Evolutionary conservation across 2,888 invertebrate genomes (phyloP).

Genomic region (Tenthredo scrophulariae): DNA sequence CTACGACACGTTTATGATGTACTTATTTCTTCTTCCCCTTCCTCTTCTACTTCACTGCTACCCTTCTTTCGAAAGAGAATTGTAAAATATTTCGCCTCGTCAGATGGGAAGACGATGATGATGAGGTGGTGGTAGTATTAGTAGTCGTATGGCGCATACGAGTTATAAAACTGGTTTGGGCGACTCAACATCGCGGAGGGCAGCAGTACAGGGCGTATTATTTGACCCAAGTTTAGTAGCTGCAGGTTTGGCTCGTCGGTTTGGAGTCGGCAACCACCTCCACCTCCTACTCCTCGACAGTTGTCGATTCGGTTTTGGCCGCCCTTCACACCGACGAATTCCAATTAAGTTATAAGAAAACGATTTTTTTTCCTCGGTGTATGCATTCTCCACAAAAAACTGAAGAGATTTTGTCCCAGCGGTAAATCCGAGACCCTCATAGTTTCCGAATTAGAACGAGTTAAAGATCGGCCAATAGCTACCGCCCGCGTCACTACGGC

Average conservation of each 20-base stretch:
- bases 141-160: not conserved
- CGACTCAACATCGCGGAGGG: not conserved
- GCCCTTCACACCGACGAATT: constrained; percentile 14
- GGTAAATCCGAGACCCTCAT: not conserved
- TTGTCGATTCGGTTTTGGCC: not conserved
- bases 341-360: not conserved
- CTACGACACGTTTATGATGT: not conserved
- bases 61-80: not conserved
- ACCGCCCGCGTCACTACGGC: not conserved
- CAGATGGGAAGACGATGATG: not conserved
- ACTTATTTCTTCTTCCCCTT: not conserved
- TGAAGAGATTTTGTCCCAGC: constrained; percentile 2
- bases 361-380: not conserved
- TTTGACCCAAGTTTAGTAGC: constrained; percentile 49
- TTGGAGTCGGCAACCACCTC: constrained; percentile 17
- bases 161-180: constrained; percentile 48
- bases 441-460: constrained; percentile 6
- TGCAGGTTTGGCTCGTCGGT: constrained; percentile 10
- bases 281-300: not conserved
- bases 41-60: not conserved
- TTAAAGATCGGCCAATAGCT: not conserved
- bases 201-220: constrained; percentile 38
- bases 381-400: not conserved
- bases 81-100: constrained; percentile 21
- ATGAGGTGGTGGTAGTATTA: not conserved